These are phyloP conservation scores for Pycnomerus fuliginosus DNA, from an alignment of 2,888 invertebrate species.

Conservation along the genomic window DNA sequence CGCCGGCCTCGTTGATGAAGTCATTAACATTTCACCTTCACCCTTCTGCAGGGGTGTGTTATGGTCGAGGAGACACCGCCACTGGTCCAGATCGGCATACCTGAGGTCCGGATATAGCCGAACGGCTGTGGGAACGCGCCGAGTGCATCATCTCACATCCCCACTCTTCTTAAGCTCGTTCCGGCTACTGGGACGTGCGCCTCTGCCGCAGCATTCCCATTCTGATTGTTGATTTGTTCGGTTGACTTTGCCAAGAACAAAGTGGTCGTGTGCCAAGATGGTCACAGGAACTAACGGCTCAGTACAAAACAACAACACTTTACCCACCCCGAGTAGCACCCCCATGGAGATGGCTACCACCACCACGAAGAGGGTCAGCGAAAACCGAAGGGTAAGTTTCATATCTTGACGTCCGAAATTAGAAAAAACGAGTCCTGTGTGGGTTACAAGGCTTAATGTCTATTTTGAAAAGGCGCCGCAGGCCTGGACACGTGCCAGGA, in stretches of 20 bases:
- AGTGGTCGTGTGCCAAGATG: constrained; percentile 9
- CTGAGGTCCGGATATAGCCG: constrained; percentile 32
- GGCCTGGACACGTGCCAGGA: constrained; percentile 30
- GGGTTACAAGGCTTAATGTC: background rate
- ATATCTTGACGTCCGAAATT: background rate
- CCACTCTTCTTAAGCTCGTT: constrained; percentile 18
- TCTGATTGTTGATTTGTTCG: background rate
- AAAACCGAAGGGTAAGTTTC: constrained; percentile 41
- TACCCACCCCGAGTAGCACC: constrained; percentile 8
- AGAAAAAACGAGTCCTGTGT: background rate
- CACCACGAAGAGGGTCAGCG: constrained; percentile 34
- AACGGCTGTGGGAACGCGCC: constrained; percentile 45
- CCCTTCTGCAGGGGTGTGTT: too few relatives aligned
- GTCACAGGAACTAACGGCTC: constrained; percentile 25
- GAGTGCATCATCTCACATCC: constrained; percentile 36
- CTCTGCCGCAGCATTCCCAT: constrained; percentile 10
- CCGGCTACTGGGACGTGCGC: constrained; percentile 18
- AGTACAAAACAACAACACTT: constrained; percentile 18
- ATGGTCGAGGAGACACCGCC: constrained; percentile 16
- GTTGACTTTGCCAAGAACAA: background rate
- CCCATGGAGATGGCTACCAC: constrained; percentile 22
- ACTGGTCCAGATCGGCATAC: constrained; percentile 20
- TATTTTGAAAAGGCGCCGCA: background rate
- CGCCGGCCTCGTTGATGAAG: too few relatives aligned
- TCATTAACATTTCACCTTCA: too few relatives aligned